Percentiles rank a stretch among this genome's conserved stretches.
Evolutionary conservation across 2,113 vertebrate genomes (phyloP).

Genomic region (Dasyprocta punctata): DNA sequence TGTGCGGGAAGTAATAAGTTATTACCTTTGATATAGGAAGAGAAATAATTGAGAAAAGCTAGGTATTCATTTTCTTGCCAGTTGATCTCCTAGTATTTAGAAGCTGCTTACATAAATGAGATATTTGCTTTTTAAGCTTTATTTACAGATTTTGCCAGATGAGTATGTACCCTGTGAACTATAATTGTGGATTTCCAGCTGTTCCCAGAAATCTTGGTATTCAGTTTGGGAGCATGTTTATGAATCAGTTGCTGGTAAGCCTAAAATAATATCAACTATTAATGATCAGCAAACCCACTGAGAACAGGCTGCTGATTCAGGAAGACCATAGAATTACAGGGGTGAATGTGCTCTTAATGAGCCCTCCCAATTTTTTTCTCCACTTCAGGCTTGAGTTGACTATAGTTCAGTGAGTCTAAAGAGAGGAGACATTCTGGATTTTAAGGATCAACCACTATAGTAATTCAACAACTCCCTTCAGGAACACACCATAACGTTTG

Average conservation of each 20-base stretch:
- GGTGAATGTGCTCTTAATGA: conserved; percentile 45
- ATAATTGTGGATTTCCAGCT: conserved; percentile 87
- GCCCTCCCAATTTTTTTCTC: conserved; percentile 24
- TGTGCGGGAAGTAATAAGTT: conserved; percentile 64
- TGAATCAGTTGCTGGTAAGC: conserved; percentile 79
- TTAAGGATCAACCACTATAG: conserved; percentile 48
- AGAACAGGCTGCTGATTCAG: conserved; percentile 64
- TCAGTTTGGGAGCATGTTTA: conserved; percentile 76
- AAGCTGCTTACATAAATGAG: conserved; percentile 79
- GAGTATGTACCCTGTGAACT: conserved; percentile 84
- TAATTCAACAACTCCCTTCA: conserved; percentile 47
- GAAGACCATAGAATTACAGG: conserved; percentile 62
- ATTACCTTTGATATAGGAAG: conserved; percentile 61
- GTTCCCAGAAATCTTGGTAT: conserved; percentile 84
- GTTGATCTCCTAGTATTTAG: conserved; percentile 68
- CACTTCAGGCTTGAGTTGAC: neutral
- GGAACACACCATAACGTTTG: neutral
- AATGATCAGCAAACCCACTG: conserved; percentile 63
- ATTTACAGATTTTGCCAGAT: conserved; percentile 86
- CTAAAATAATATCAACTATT: conserved; percentile 83
- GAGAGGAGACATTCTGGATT: conserved; percentile 63
- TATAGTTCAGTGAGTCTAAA: conserved; percentile 46
- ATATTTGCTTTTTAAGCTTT: conserved; percentile 85
- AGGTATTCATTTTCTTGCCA: conserved; percentile 63
- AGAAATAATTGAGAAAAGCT: conserved; percentile 64